Evolutionary conservation across 2,888 invertebrate species (phyloP), one percentile per base, ranked within the genome.

Genomic region (Notodonta dromedarius): DNA sequence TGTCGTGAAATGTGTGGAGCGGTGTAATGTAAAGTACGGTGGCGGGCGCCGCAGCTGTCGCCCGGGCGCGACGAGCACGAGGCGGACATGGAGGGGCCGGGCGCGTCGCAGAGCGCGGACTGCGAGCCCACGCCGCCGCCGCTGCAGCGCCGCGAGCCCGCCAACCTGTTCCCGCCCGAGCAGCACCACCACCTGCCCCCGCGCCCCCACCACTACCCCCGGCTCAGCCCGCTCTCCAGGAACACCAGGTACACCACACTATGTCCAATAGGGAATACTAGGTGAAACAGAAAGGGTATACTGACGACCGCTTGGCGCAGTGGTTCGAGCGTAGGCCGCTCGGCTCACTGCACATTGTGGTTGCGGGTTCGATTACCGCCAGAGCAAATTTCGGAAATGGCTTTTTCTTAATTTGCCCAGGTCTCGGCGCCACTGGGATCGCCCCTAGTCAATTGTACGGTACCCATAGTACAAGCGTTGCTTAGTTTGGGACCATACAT

Each of bases 111-210:
- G 91, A 97, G 97, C 58, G 97, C 97, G 77, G 98, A 98, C 94
- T 98, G 98, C 91, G 98, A 98, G 89, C 98, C 98, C 9, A 98
- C 98, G 74, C 98, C 98, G 56, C 97, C 97, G 61, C 96, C 96
- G 12, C 90, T 97, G 72, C 97, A 97, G 90, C 95, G 98, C 76
- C 82, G 94, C n/a, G 97, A 97, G 63, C 96, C 96, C 79, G 96
- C 96, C 77, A 98, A 98, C 91, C 96, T 98, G 93, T 98, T 98
- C 94, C 95, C 95, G 86, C 97, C 97, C 65, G 95, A 89, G 82
- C 65, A 84, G 11, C 90, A 90, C 63, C 87, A 88, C 44, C 88
- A 89, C 52, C 74, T 94, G 69, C 90, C 94, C 63, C 94, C 94
- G 68, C 86, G 94, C 70, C 85, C 90, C 73, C 92, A 94, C 67